A percentile compares a stretch with the other conserved stretches of the same genome.
Conservation (phyloP, 2,888 invertebrate genomes). For the Pristionchus arcanus region DNA sequence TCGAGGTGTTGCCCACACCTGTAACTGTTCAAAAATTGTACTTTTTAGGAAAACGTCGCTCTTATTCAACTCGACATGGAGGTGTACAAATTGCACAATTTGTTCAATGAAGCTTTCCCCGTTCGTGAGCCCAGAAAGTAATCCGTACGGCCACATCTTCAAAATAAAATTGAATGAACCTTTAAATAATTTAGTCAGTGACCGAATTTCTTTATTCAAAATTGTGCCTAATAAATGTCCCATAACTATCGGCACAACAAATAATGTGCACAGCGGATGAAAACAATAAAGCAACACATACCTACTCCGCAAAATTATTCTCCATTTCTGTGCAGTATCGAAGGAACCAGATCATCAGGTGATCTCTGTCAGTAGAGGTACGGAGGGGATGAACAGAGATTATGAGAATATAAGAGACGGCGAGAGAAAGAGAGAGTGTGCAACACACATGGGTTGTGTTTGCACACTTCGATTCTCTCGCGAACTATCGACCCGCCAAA, state of each 20-base stretch:
- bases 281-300: too few species aligned
- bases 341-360: too few species aligned
- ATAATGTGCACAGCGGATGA: too few species aligned
- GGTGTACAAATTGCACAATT: not conserved
- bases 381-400: not conserved
- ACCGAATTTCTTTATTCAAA: too few species aligned
- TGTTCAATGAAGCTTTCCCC: not conserved
- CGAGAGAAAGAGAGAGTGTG: not conserved
- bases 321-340: too few species aligned
- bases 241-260: too few species aligned
- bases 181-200: too few species aligned
- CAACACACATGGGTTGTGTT: not conserved
- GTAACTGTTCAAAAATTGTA: not conserved
- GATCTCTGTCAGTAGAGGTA: not conserved
- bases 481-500: not conserved
- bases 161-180: too few species aligned
- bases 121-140: too few species aligned
- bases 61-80: not conserved
- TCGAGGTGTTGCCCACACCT: not conserved
- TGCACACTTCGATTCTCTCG: not conserved
- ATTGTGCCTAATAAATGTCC: too few species aligned
- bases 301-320: too few species aligned
- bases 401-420: not conserved
- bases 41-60: not conserved
- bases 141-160: too few species aligned